Conservation (phyloP, 2,888 invertebrate genomes). For the Drosophila phalerata region DNA sequence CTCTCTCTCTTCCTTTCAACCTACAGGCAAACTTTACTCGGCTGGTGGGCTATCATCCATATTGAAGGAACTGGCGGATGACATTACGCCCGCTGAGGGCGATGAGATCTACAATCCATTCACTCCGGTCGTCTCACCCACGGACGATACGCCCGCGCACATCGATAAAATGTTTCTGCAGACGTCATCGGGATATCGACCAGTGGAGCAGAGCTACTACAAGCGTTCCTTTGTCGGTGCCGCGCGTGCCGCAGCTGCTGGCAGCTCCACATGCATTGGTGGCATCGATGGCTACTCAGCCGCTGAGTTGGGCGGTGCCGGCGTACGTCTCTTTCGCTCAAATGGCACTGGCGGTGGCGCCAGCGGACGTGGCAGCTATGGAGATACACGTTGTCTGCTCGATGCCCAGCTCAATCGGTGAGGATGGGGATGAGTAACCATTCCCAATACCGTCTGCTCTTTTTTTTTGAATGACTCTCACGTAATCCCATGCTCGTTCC, state of each 20-base stretch:
- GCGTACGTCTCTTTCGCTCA: slow-evolving; percentile 62
- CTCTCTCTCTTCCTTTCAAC: slow-evolving; percentile 10
- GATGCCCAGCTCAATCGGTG: slow-evolving; percentile 81
- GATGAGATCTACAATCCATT: slow-evolving; percentile 86
- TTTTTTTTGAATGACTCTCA: slow-evolving; percentile 35
- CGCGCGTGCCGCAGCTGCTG: slow-evolving; percentile 39
- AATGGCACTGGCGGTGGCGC: slow-evolving; percentile 33
- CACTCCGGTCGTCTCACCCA: slow-evolving; percentile 86
- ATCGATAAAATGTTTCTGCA: slow-evolving; percentile 86
- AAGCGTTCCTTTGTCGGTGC: slow-evolving; percentile 84
- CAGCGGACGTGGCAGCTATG: slow-evolving; percentile 71
- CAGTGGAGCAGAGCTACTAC: slow-evolving; percentile 85
- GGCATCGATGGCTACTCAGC: slow-evolving; percentile 73
- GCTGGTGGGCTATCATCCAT: slow-evolving; percentile 85
- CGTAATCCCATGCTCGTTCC: slow-evolving; percentile 28
- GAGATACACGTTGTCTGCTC: slow-evolving; percentile 80
- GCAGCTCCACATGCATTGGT: slow-evolving; percentile 47
- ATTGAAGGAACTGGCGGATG: slow-evolving; percentile 85
- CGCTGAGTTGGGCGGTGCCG: slow-evolving; percentile 65
- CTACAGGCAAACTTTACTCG: slow-evolving; percentile 84
- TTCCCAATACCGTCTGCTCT: background rate
- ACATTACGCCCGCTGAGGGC: slow-evolving; percentile 85
- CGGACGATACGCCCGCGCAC: slow-evolving; percentile 85
- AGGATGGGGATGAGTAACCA: background rate
- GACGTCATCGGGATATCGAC: slow-evolving; percentile 86